These are phyloP conservation scores for Scleropages formosus DNA, from an alignment of 2,797 vertebrate genomes.

Conservation along the genomic window DNA sequence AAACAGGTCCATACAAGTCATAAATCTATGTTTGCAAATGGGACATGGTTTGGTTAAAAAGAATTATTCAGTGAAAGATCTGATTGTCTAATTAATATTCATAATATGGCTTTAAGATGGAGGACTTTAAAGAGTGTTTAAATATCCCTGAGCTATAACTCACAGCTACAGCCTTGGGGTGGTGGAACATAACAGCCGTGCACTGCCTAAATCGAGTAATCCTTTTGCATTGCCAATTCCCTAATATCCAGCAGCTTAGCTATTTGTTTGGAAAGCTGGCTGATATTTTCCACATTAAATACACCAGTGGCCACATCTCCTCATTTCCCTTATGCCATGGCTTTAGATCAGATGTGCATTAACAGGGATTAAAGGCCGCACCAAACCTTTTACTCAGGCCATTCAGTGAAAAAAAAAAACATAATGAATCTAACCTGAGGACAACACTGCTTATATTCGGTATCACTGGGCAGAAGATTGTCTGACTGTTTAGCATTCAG, in stretches of 20 bases:
- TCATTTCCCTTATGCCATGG: too few relatives aligned
- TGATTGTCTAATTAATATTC: conserved; percentile 10
- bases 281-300: background rate
- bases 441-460: too few relatives aligned
- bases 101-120: background rate
- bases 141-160: background rate
- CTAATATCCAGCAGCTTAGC: background rate
- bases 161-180: background rate
- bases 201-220: background rate
- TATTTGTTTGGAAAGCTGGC: background rate
- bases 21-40: conserved; percentile 10
- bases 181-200: background rate
- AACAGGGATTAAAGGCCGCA: too few relatives aligned
- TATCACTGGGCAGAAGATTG: too few relatives aligned
- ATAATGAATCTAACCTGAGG: too few relatives aligned
- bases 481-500: too few relatives aligned
- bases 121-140: conserved; percentile 3
- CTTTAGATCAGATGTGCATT: too few relatives aligned
- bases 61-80: conserved; percentile 16
- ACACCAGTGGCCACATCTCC: background rate
- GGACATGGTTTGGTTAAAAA: conserved; percentile 4
- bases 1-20: background rate
- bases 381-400: too few relatives aligned
- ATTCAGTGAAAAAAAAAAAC: too few relatives aligned
- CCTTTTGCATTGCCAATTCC: background rate